Percentiles rank a stretch among this genome's conserved stretches.
Evolutionary conservation across 2,113 vertebrate genomes (phyloP).

Genomic region (Synchiropus splendidus): DNA sequence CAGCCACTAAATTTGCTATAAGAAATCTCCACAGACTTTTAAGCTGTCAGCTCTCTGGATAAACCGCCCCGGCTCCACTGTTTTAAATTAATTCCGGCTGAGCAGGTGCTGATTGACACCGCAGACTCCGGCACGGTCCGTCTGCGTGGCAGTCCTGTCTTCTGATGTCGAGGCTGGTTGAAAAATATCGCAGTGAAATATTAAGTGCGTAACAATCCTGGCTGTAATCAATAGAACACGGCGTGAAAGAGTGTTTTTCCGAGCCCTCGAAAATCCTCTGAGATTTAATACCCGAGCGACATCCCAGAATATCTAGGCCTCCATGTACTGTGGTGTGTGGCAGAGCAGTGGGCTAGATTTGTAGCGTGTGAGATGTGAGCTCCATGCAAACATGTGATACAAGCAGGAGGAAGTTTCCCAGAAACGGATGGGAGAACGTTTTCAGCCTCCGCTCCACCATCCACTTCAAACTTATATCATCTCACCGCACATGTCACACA

Average conservation of each 20-base stretch:
- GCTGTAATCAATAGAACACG: slow-evolving; percentile 16
- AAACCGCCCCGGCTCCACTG: slow-evolving; percentile 33
- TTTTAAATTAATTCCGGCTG: slow-evolving; percentile 56
- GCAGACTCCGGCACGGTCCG: slow-evolving; percentile 44
- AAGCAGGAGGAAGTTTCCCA: too few relatives aligned
- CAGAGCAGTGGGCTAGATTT: too few relatives aligned
- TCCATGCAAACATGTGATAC: too few relatives aligned
- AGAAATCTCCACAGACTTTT: slow-evolving; percentile 64
- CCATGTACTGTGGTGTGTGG: too few relatives aligned
- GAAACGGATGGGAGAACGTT: too few relatives aligned
- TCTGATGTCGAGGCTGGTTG: slow-evolving; percentile 28
- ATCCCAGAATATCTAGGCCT: too few relatives aligned
- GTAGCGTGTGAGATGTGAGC: too few relatives aligned
- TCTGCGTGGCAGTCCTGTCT: slow-evolving; percentile 30
- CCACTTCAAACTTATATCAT: too few relatives aligned
- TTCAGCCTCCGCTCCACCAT: too few relatives aligned
- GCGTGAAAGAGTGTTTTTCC: slow-evolving; percentile 7
- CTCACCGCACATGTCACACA: too few relatives aligned
- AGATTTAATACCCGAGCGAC: neutral
- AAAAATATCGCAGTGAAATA: slow-evolving; percentile 35
- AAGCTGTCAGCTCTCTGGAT: slow-evolving; percentile 53
- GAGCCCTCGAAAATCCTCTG: neutral
- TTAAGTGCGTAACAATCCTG: slow-evolving; percentile 9
- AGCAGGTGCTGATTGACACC: slow-evolving; percentile 65
- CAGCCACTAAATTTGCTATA: slow-evolving; percentile 51